Evolutionary conservation across 1,140 invertebrate genomes (phyloP), one percentile per base, ranked within the genome.

Genomic region (Drosophila teissieri): DNA sequence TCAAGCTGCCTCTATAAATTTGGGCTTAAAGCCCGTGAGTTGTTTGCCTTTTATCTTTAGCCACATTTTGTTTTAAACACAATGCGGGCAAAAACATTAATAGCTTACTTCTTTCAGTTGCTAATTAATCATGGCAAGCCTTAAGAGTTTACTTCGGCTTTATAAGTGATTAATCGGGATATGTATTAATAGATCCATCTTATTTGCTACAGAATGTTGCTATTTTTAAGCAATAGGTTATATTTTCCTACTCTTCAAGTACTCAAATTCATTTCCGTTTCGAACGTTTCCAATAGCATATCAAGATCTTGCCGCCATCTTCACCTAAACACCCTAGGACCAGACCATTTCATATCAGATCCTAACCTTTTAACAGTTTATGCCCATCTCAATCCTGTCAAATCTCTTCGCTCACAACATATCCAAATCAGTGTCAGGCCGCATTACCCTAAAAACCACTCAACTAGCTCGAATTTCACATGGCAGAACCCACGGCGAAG

Each of bases 381-480:
- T 40, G 37, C 31, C 12, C 61, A 39, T 17, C 27, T 19, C 48
- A 46, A 53, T 70, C 56, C 82, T 88, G 82, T 85, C 81, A 85
- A 56, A 70, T 67, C 57, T 54, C 39, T 55, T 52, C 39, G 39
- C 42, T 73, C 55, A 44, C 36, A 72, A 52, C 65, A 58, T 62
- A 62, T 73, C 62, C 73, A 56, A 82, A 88, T 83, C 65, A 83
- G 80, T 83, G 83, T 69, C 83, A 79, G 55, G 27, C 36, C 55
- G 60, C 78, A 86, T 85, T 86, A 83, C 61, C 49, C 48, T 36
- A 72, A 78, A 49, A 78, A 56, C 64, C 63, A 64, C 70, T 85
- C 75, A 52, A 79, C 52, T 83, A 70, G 62, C 75, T 86, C 82
- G 65, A 69, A 88, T 86, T 86, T 79, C 82, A 76, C 42, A 61